Conservation (phyloP, 2,888 invertebrate genomes). For the Perdita meconis region DNA sequence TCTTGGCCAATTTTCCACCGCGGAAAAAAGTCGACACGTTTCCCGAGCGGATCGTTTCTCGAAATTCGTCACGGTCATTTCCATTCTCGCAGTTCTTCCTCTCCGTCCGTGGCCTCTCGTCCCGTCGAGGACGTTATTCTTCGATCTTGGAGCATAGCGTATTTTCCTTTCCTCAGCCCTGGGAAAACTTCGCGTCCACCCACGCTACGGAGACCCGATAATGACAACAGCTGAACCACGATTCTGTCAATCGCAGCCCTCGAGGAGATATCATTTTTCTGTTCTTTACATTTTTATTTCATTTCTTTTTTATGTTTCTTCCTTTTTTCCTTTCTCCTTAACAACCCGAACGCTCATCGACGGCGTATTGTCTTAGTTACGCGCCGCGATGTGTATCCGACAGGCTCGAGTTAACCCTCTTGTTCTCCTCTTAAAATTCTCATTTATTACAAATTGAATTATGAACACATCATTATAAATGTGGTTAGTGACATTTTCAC, state of each 20-base stretch:
- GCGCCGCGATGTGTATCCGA: slow-evolving; percentile 1
- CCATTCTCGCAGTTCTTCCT: neutral
- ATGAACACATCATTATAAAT: too few species aligned
- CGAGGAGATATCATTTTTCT: neutral
- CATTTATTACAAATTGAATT: too few species aligned
- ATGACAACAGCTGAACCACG: slow-evolving; percentile 18
- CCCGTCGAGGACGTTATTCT: slow-evolving; percentile 12
- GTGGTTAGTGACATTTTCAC: too few species aligned
- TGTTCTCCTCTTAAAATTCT: too few species aligned
- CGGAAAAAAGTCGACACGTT: slow-evolving; percentile 10
- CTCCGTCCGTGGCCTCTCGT: neutral
- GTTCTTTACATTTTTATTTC: slow-evolving; percentile 4
- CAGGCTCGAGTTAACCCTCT: neutral
- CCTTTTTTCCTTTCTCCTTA: neutral
- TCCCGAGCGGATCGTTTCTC: slow-evolving; percentile 22
- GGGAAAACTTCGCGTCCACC: neutral
- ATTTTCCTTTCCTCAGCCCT: slow-evolving; percentile 1
- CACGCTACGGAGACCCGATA: slow-evolving; percentile 8
- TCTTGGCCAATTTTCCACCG: neutral
- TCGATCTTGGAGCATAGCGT: slow-evolving; percentile 11
- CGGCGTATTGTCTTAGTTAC: neutral
- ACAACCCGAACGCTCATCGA: slow-evolving; percentile 5
- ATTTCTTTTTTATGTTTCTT: neutral
- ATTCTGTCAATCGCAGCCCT: slow-evolving; percentile 50
- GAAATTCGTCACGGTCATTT: slow-evolving; percentile 33